These are phyloP conservation scores for Pholis gunnellus DNA, from an alignment of 2,113 vertebrate genomes.

Conservation along the genomic window DNA sequence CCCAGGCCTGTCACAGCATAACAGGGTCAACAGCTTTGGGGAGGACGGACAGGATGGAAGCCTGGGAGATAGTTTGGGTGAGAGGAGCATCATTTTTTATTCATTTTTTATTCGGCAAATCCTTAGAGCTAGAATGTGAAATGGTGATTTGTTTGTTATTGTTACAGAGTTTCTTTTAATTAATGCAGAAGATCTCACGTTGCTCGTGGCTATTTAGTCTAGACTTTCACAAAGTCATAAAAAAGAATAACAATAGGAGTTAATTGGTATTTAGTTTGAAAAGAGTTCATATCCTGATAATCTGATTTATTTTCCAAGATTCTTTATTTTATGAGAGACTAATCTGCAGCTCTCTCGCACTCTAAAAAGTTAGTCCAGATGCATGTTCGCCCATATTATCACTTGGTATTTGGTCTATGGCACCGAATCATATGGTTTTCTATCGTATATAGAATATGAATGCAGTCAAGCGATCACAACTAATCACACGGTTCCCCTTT, in stretches of 20 bases:
- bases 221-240: neutral
- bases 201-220: neutral
- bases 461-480: neutral
- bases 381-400: neutral
- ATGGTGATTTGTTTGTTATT: neutral
- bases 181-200: neutral
- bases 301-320: neutral
- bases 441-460: neutral
- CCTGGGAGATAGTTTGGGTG: constrained; percentile 91
- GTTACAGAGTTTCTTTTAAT: neutral
- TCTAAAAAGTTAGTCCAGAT: neutral
- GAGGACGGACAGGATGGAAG: constrained; percentile 90
- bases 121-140: neutral
- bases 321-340: neutral
- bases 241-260: neutral
- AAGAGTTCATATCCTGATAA: neutral
- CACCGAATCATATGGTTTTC: neutral
- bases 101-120: neutral
- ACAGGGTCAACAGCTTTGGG: constrained; percentile 90
- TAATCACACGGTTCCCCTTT: constrained; percentile 37
- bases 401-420: constrained; percentile 1
- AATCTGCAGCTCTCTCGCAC: neutral
- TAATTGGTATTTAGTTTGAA: neutral
- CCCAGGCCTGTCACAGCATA: constrained; percentile 86
- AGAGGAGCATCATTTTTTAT: constrained; percentile 60